A percentile compares a stretch with the other conserved stretches of the same genome.
phyloP scores from a whole-genome alignment of 2,797 vertebrate genomes.

The Notamacropus eugenii region DNA sequence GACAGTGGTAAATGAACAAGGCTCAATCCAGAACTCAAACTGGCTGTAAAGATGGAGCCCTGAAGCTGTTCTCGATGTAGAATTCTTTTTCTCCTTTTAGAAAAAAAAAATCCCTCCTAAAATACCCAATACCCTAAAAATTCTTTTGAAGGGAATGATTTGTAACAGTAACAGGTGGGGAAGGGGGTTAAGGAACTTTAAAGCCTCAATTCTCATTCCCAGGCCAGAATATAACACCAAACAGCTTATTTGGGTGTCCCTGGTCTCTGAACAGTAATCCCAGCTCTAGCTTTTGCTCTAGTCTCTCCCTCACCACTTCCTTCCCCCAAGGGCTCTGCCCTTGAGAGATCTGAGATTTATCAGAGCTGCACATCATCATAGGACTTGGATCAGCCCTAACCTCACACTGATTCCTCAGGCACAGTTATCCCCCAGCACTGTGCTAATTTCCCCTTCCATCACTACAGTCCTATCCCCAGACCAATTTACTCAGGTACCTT shows the following conservation, averaged over 20 bases:
- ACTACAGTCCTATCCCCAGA: not conserved
- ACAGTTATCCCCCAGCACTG: not conserved
- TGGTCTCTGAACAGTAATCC: not conserved
- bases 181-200: not conserved
- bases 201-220: not conserved
- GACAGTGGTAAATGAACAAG: constrained; percentile 87
- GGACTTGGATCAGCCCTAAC: not conserved
- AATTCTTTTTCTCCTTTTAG: constrained; percentile 56
- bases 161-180: not conserved
- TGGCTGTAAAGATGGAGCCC: constrained; percentile 50
- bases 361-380: not conserved
- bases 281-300: not conserved
- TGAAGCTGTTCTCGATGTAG: constrained; percentile 19
- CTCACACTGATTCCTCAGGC: not conserved
- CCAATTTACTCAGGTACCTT: not conserved
- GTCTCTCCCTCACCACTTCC: not conserved
- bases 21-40: constrained; percentile 83
- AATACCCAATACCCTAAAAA: constrained; percentile 47
- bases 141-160: constrained; percentile 1
- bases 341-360: not conserved
- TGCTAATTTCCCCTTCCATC: not conserved
- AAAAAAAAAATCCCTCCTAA: constrained; percentile 44
- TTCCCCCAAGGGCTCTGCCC: not conserved
- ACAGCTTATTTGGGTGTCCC: not conserved
- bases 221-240: not conserved